Conservation (phyloP, 2,113 vertebrate genomes). For the Gopherus evgoodei region DNA sequence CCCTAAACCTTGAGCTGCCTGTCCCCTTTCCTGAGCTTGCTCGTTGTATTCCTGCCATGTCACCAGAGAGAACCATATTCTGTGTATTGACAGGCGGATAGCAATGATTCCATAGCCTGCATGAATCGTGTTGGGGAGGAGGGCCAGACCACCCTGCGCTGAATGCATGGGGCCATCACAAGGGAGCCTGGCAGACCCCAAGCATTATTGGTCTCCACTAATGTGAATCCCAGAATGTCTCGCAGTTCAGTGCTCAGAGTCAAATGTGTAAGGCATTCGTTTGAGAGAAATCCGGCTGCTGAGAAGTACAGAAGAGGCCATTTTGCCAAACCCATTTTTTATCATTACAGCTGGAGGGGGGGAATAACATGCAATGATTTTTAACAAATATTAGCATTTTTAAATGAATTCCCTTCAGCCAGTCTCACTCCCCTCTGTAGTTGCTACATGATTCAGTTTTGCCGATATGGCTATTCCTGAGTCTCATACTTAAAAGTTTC, state of each 20-base stretch:
- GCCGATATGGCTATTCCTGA: neutral
- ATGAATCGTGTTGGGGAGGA: too few species aligned
- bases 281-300: neutral
- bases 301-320: neutral
- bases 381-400: neutral
- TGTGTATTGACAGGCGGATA: too few species aligned
- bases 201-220: neutral
- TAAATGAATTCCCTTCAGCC: neutral
- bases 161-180: neutral
- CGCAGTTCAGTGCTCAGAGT: neutral
- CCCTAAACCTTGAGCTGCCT: too few species aligned
- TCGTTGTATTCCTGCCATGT: too few species aligned
- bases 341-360: neutral
- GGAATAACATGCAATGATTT: neutral
- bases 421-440: neutral
- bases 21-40: too few species aligned
- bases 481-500: slow-evolving; percentile 13
- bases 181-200: neutral
- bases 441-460: neutral
- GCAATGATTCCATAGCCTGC: too few species aligned
- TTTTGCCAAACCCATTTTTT: neutral
- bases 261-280: neutral
- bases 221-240: neutral
- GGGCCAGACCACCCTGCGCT: neutral
- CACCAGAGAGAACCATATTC: too few species aligned